Evolutionary conservation across 2,888 invertebrate genomes (phyloP).

Genomic region (Macrophya alboannulata): DNA sequence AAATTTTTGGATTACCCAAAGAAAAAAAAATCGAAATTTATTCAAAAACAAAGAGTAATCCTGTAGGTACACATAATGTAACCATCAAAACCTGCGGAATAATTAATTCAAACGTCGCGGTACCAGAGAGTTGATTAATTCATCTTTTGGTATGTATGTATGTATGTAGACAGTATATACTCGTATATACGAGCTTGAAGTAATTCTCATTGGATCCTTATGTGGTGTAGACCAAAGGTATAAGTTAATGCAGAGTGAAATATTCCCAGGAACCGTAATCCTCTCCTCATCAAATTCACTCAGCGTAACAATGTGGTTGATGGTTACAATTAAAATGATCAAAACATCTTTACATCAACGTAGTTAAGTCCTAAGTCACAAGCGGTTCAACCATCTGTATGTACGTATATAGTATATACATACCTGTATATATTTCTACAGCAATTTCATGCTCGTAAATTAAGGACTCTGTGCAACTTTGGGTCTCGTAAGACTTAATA

Average conservation of each 20-base stretch:
- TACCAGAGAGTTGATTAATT: constrained; percentile 2
- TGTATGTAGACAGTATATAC: too few species aligned
- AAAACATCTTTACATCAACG: not conserved
- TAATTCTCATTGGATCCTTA: constrained; percentile 30
- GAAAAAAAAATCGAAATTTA: not conserved
- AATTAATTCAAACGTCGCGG: constrained; percentile 6
- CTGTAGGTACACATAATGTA: not conserved
- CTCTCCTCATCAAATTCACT: not conserved
- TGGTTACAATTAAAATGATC: constrained; percentile 41
- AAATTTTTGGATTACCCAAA: not conserved
- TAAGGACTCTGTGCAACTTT: not conserved
- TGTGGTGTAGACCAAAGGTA: constrained; percentile 12
- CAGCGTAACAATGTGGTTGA: constrained; percentile 13
- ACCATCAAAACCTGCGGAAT: not conserved
- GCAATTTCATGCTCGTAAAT: not conserved
- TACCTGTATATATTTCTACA: not conserved
- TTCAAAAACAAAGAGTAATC: not conserved
- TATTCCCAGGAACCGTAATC: not conserved
- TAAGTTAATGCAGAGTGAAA: not conserved
- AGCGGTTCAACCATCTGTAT: not conserved
- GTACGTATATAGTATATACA: not conserved
- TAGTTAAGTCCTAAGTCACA: not conserved
- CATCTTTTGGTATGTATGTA: not conserved
- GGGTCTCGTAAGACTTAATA: not conserved
- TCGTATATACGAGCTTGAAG: not conserved